These are phyloP conservation scores for Teinopalpus imperialis DNA, from an alignment of 2,888 invertebrate genomes.

Conservation along the genomic window DNA sequence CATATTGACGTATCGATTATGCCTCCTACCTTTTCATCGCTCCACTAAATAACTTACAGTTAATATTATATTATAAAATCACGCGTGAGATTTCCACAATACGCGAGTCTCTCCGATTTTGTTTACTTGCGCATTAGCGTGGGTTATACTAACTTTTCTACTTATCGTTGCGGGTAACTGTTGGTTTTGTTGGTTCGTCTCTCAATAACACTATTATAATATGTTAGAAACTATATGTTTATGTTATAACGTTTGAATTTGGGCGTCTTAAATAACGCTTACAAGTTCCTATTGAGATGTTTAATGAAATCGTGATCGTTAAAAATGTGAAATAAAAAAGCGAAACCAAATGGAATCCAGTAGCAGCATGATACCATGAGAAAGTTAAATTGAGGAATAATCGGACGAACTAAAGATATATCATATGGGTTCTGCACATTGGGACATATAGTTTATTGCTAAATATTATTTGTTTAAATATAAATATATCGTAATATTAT, in stretches of 20 bases:
- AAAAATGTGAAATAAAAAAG: slow-evolving; percentile 54
- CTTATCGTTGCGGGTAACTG: slow-evolving; percentile 47
- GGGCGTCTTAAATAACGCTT: no score
- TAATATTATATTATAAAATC: slow-evolving; percentile 77
- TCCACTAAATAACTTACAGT: slow-evolving; percentile 66
- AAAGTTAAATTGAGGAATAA: slow-evolving; percentile 59
- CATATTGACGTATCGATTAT: slow-evolving; percentile 55
- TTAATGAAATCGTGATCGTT: slow-evolving; percentile 68
- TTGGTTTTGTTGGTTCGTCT: not conserved
- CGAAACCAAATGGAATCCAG: slow-evolving; percentile 68
- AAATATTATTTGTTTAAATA: no score
- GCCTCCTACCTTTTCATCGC: slow-evolving; percentile 51
- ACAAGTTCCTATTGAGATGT: not conserved
- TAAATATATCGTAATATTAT: no score
- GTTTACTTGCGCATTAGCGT: slow-evolving; percentile 63
- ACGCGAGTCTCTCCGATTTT: slow-evolving; percentile 49
- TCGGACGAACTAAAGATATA: slow-evolving; percentile 45
- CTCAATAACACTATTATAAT: not conserved
- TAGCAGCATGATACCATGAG: slow-evolving; percentile 75
- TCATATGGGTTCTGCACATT: slow-evolving; percentile 48
- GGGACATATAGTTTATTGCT: no score
- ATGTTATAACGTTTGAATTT: no score
- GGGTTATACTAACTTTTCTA: slow-evolving; percentile 64
- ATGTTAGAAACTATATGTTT: not conserved
- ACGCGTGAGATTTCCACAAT: slow-evolving; percentile 60